Evolutionary conservation across 2,888 invertebrate species (phyloP).

Genomic region (Reticulitermes lucifugus): DNA sequence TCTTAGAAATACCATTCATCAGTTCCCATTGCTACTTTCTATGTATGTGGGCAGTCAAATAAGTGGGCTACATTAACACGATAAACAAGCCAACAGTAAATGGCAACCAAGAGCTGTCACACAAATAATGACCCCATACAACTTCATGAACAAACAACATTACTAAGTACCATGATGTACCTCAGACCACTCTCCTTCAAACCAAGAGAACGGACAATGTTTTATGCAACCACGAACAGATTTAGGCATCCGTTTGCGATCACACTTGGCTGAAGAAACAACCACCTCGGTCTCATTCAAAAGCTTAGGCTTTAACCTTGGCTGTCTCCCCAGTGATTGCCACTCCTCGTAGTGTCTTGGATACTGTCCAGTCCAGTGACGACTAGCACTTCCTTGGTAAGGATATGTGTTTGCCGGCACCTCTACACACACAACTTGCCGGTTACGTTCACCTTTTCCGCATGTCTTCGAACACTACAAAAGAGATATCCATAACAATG

Average conservation of each 20-base stretch:
- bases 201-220: slow-evolving; percentile 66
- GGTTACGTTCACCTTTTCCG: slow-evolving; percentile 57
- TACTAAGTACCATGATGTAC: slow-evolving; percentile 59
- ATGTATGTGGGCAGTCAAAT: no score
- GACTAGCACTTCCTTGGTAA: not conserved
- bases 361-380: not conserved
- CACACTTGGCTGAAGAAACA: slow-evolving; percentile 4
- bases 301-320: not conserved
- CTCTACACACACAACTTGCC: slow-evolving; percentile 54
- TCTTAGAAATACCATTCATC: no score
- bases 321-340: not conserved
- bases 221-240: slow-evolving; percentile 56
- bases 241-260: not conserved
- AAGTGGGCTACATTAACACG: no score
- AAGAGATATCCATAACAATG: not conserved
- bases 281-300: not conserved
- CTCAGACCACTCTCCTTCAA: slow-evolving; percentile 70
- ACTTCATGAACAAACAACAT: no score
- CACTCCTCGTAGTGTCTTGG: not conserved
- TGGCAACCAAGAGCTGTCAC: no score
- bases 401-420: not conserved
- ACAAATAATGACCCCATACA: no score
- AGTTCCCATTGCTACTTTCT: no score
- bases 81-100: no score
- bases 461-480: slow-evolving; percentile 58